Evolutionary conservation across 2,888 invertebrate genomes (phyloP).

Genomic region (Agrilus biguttatus): DNA sequence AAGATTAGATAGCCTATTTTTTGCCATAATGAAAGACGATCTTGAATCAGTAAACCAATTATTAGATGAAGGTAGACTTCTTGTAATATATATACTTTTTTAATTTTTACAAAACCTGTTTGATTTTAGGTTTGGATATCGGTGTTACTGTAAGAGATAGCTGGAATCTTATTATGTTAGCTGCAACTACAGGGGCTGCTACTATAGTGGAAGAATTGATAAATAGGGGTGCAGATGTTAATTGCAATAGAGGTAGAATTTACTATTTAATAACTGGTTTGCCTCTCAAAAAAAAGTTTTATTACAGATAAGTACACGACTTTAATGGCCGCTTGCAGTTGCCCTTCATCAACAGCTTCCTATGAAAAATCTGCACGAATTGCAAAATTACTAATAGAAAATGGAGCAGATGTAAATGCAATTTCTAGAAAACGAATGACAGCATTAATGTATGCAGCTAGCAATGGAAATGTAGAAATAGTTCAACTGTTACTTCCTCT

Average conservation of each 20-base stretch:
- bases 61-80: constrained; percentile 6
- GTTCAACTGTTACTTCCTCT: constrained; percentile 39
- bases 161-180: constrained; percentile 47
- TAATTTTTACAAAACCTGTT: too few relatives aligned
- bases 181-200: constrained; percentile 41
- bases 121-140: constrained; percentile 21
- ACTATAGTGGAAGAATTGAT: constrained; percentile 38
- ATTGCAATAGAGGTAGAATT: constrained; percentile 25
- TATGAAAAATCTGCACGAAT: constrained; percentile 31
- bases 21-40: constrained; percentile 32
- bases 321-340: constrained; percentile 48
- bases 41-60: constrained; percentile 22
- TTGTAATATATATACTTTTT: too few relatives aligned
- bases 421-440: constrained; percentile 45
- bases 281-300: not conserved
- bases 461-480: constrained; percentile 36
- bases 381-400: constrained; percentile 33
- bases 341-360: constrained; percentile 32
- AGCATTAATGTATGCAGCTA: constrained; percentile 47
- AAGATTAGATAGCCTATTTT: constrained; percentile 20
- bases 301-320: constrained; percentile 46
- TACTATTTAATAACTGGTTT: not conserved
- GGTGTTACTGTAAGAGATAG: constrained; percentile 35
- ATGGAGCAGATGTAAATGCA: constrained; percentile 38
- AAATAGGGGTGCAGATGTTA: constrained; percentile 42